These are phyloP conservation scores for Nibea albiflora DNA, from an alignment of 2,113 vertebrate genomes.

Conservation along the genomic window DNA sequence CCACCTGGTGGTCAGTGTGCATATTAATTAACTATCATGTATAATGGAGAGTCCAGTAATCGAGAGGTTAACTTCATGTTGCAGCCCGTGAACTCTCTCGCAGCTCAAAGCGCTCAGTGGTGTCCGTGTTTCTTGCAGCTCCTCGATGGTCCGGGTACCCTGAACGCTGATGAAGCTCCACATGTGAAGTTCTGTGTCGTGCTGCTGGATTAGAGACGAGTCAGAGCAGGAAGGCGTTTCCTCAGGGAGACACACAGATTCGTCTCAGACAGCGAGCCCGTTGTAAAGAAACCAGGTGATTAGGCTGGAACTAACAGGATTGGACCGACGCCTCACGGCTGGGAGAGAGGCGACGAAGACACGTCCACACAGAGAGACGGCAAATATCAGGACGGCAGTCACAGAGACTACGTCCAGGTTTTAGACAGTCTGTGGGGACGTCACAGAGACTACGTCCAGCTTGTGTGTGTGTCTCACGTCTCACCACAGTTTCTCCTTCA, in stretches of 20 bases:
- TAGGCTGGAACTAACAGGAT: constrained; percentile 68
- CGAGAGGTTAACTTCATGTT: not conserved
- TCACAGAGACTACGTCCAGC: too few species aligned
- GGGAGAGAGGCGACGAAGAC: constrained; percentile 11
- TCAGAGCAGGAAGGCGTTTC: constrained; percentile 26
- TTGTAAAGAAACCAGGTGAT: constrained; percentile 64
- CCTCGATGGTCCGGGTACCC: not conserved
- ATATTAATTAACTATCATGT: too few species aligned
- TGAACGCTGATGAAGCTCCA: constrained; percentile 9
- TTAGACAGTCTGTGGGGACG: too few species aligned
- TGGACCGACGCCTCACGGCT: constrained; percentile 23
- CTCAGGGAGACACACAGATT: constrained; percentile 42
- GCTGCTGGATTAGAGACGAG: constrained; percentile 27
- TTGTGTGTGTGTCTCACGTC: too few species aligned
- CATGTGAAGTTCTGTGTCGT: not conserved
- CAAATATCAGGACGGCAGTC: too few species aligned
- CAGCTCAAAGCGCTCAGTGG: not conserved
- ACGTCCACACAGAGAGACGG: not conserved
- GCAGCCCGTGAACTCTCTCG: not conserved
- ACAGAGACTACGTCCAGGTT: too few species aligned
- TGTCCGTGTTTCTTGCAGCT: not conserved
- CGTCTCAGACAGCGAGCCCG: constrained; percentile 10
- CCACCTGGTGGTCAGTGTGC: too few species aligned
- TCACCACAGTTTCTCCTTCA: too few species aligned
- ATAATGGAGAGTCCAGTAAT: too few species aligned